Evolutionary conservation across 2,113 vertebrate species (phyloP).

Genomic region (Thymallus thymallus): DNA sequence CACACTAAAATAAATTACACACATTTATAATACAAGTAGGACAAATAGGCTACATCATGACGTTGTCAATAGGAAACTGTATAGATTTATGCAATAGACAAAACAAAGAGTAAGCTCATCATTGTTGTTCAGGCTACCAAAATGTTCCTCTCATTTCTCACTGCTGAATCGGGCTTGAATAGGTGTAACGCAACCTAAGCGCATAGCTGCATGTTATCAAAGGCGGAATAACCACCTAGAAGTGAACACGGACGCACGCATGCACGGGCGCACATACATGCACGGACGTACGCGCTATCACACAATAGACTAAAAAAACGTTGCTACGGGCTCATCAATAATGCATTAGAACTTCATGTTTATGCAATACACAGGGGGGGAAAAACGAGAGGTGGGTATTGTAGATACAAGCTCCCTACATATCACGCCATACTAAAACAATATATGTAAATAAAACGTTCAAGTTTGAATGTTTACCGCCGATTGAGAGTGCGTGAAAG

Average conservation of each 20-base stretch:
- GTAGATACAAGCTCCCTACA: slow-evolving; percentile 36
- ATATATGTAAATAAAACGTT: slow-evolving; percentile 34
- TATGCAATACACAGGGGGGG: slow-evolving; percentile 81
- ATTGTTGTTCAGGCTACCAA: too few species aligned
- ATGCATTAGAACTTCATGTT: slow-evolving; percentile 84
- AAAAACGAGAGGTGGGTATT: slow-evolving; percentile 51
- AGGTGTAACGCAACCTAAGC: too few species aligned
- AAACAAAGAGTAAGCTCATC: too few species aligned
- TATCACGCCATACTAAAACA: slow-evolving; percentile 32
- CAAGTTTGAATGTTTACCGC: slow-evolving; percentile 41
- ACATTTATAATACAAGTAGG: too few species aligned
- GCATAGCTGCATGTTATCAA: too few species aligned
- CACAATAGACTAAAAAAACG: slow-evolving; percentile 50
- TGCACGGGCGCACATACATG: not conserved
- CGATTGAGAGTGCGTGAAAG: slow-evolving; percentile 14
- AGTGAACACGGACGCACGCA: not conserved
- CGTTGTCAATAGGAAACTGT: too few species aligned
- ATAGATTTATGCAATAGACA: too few species aligned
- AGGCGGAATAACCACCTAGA: not conserved
- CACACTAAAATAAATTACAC: too few species aligned
- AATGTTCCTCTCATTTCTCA: too few species aligned
- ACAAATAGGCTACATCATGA: too few species aligned
- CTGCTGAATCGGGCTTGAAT: too few species aligned
- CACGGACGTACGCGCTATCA: not conserved
- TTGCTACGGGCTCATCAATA: slow-evolving; percentile 80